Evolutionary conservation across 2,797 vertebrate species (phyloP).

Genomic region (Limosa lapponica): DNA sequence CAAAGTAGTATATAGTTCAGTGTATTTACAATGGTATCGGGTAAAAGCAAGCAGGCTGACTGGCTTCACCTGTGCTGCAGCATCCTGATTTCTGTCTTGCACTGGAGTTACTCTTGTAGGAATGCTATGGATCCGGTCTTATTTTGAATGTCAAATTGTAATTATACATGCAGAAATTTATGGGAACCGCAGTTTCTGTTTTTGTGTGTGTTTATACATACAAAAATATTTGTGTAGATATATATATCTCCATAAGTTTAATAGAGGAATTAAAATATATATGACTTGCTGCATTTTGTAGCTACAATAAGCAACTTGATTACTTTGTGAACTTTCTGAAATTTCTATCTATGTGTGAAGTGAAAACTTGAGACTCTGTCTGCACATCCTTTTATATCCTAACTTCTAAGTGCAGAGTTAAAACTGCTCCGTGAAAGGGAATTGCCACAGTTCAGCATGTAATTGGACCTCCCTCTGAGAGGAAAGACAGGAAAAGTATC

Average conservation of each 20-base stretch:
- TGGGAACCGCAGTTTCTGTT: not conserved
- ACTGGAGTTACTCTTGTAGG: not conserved
- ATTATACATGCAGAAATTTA: not conserved
- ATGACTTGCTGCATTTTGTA: not conserved
- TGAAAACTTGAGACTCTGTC: not conserved
- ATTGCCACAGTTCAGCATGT: not conserved
- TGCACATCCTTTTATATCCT: not conserved
- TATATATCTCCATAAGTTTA: not conserved
- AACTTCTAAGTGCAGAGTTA: not conserved
- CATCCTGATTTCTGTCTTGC: not conserved
- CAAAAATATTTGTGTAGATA: not conserved
- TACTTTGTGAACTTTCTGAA: not conserved
- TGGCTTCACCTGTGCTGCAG: not conserved
- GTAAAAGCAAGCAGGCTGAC: not conserved
- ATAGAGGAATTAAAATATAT: not conserved
- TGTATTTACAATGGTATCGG: accelerated
- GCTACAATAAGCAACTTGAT: not conserved
- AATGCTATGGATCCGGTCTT: not conserved
- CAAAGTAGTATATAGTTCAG: not conserved
- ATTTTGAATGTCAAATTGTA: not conserved
- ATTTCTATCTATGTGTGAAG: not conserved
- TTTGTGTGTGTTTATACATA: not conserved
- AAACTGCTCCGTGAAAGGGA: not conserved
- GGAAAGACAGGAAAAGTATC: not conserved
- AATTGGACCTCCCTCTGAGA: not conserved